These are phyloP conservation scores for Neocrepidodera transversa DNA, from an alignment of 2,888 invertebrate species.

Conservation along the genomic window DNA sequence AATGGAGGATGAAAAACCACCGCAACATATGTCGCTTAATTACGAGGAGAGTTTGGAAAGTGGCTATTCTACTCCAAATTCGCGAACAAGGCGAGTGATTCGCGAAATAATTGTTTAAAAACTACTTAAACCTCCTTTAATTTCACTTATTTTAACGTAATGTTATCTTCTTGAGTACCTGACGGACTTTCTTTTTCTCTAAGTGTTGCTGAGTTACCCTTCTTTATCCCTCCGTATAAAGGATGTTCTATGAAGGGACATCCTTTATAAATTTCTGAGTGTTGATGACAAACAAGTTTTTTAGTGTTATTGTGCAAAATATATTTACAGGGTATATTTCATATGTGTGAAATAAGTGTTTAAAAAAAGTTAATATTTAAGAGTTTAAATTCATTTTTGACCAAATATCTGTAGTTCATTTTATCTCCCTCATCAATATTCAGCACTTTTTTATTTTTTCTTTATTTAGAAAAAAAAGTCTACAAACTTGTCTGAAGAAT, in stretches of 20 bases:
- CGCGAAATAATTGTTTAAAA: conserved; percentile 90
- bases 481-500: too few relatives aligned
- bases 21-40: conserved; percentile 85
- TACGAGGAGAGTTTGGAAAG: conserved; percentile 94
- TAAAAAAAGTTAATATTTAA: background rate
- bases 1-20: conserved; percentile 83
- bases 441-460: background rate
- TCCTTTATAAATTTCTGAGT: conserved; percentile 4
- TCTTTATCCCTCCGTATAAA: background rate
- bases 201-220: conserved; percentile 35
- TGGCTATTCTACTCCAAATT: conserved; percentile 93
- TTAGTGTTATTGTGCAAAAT: background rate
- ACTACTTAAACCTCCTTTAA: conserved; percentile 2
- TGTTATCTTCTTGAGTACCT: conserved; percentile 48
- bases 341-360: conserved; percentile 5
- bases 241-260: background rate
- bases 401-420: background rate
- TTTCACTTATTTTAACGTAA: conserved; percentile 23
- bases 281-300: conserved; percentile 2
- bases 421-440: conserved; percentile 10
- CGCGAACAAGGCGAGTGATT: conserved; percentile 89
- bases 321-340: conserved; percentile 17
- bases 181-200: conserved; percentile 38
- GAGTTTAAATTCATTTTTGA: too few relatives aligned
- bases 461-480: too few relatives aligned